A percentile compares a stretch with the other conserved stretches of the same genome.
These are phyloP conservation scores for Protosalanx chinensis DNA, from an alignment of 2,797 vertebrate species.

Conservation along the genomic window DNA sequence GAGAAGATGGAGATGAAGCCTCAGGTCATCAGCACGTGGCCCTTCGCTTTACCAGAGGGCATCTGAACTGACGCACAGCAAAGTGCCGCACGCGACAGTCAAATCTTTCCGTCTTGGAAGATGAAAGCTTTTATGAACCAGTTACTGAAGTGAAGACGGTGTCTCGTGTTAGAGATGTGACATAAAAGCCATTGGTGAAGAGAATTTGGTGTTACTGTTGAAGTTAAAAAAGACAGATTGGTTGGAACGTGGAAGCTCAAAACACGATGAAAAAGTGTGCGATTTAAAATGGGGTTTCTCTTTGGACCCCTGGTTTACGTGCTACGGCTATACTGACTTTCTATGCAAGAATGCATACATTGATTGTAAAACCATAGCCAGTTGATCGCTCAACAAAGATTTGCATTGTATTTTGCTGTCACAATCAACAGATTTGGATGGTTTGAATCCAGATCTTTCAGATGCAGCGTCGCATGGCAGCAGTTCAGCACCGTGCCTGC, in stretches of 20 bases:
- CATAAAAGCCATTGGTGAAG: slow-evolving; percentile 25
- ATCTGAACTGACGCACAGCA: slow-evolving; percentile 61
- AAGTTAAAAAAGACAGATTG: slow-evolving; percentile 38
- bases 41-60: slow-evolving; percentile 76
- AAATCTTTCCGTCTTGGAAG: slow-evolving; percentile 80
- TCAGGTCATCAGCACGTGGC: slow-evolving; percentile 74
- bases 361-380: slow-evolving; percentile 44
- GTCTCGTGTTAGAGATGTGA: slow-evolving; percentile 43
- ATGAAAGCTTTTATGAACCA: slow-evolving; percentile 49
- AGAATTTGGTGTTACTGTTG: slow-evolving; percentile 50
- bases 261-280: slow-evolving; percentile 29
- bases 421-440: slow-evolving; percentile 36
- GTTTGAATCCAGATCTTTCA: slow-evolving; percentile 37
- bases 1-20: slow-evolving; percentile 93
- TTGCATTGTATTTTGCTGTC: slow-evolving; percentile 51
- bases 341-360: slow-evolving; percentile 64
- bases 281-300: slow-evolving; percentile 40
- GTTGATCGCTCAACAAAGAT: slow-evolving; percentile 50
- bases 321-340: slow-evolving; percentile 61
- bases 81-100: slow-evolving; percentile 29
- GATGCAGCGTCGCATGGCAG: slow-evolving; percentile 64
- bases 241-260: slow-evolving; percentile 36
- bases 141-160: slow-evolving; percentile 59
- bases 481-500: slow-evolving; percentile 72
- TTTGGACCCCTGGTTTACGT: slow-evolving; percentile 50